A percentile compares a stretch with the other conserved stretches of the same genome.
These are phyloP conservation scores for Oedothorax gibbosus DNA, from an alignment of 1,140 invertebrate species.

Conservation along the genomic window DNA sequence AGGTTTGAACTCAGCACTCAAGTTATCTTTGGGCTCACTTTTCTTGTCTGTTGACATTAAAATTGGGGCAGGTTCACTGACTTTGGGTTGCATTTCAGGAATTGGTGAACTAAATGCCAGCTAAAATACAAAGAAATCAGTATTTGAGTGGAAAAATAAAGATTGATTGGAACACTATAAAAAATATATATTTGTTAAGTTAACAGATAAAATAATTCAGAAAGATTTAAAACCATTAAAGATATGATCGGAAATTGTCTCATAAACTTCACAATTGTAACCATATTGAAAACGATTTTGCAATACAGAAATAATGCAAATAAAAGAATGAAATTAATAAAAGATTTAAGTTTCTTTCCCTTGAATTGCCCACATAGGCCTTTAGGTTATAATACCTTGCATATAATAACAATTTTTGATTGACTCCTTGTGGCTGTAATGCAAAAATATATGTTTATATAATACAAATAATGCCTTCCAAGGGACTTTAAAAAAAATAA, in stretches of 20 bases:
- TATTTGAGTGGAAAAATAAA: not conserved
- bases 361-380: no score
- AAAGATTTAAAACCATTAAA: not conserved
- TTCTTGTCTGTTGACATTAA: constrained; percentile 36
- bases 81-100: constrained; percentile 35
- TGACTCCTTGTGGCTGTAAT: no score
- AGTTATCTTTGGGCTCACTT: constrained; percentile 9
- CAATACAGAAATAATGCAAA: not conserved
- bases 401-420: no score
- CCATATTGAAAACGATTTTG: not conserved
- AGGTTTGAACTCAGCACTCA: not conserved
- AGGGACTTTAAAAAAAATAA: no score
- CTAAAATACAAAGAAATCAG: constrained; percentile 3
- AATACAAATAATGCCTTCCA: no score
- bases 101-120: constrained; percentile 26
- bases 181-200: not conserved
- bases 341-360: no score
- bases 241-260: not conserved
- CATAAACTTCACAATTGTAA: no score
- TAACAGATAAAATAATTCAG: not conserved
- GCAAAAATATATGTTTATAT: no score
- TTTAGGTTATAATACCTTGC: no score
- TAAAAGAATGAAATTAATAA: not conserved
- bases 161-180: no score
- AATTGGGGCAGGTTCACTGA: constrained; percentile 22